Conservation (phyloP, 1,140 invertebrate species). For the Maconellicoccus hirsutus region DNA sequence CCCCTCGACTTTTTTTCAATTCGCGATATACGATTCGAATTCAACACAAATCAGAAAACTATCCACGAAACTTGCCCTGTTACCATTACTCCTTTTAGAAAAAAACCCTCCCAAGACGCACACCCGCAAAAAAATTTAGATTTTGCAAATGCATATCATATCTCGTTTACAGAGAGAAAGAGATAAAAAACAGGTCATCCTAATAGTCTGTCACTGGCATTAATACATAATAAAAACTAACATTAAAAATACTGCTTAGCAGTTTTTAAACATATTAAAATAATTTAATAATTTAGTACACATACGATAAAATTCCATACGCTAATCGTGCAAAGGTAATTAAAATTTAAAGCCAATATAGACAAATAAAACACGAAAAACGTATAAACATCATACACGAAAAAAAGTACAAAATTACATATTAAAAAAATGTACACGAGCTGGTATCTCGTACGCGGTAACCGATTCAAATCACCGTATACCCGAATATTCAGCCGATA, state of each 20-base stretch:
- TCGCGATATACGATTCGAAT: too few species aligned
- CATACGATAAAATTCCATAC: conserved; percentile 7
- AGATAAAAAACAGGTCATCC: neutral
- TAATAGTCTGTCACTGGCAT: neutral
- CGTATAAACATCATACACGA: neutral
- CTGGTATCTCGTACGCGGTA: too few species aligned
- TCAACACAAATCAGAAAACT: too few species aligned
- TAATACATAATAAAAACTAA: neutral
- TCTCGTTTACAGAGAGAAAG: conserved; percentile 6
- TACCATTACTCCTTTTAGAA: too few species aligned
- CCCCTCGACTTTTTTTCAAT: too few species aligned
- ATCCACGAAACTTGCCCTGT: too few species aligned
- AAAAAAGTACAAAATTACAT: neutral
- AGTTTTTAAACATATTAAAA: neutral
- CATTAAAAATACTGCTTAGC: neutral
- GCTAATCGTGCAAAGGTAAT: neutral
- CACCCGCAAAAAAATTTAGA: neutral
- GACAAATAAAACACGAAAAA: neutral
- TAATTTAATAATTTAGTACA: neutral
- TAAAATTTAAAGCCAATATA: neutral
- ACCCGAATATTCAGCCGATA: too few species aligned
- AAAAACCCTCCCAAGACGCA: too few species aligned
- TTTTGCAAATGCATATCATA: conserved; percentile 17
- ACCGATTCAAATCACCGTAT: too few species aligned
- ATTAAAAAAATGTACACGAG: too few species aligned